These are phyloP conservation scores for Coccyzus lansbergi DNA, from an alignment of 2,797 vertebrate species.

Conservation along the genomic window DNA sequence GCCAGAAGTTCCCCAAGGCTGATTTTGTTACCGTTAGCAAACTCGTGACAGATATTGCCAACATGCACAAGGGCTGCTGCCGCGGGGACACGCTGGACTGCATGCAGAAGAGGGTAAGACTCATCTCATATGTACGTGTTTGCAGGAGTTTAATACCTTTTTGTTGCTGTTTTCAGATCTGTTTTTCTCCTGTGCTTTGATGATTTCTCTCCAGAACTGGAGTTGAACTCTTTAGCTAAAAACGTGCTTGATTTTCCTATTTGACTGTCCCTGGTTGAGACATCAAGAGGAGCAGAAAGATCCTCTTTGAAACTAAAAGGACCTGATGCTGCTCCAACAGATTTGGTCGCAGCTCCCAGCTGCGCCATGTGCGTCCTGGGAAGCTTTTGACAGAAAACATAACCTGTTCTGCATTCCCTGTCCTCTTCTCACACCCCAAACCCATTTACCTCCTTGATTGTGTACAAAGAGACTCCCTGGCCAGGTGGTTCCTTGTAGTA, in stretches of 20 bases:
- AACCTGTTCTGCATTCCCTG: accelerated
- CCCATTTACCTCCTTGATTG: not conserved
- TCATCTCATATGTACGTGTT: not conserved
- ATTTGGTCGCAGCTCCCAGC: not conserved
- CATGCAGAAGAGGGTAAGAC: conserved; percentile 38
- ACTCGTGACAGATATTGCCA: not conserved
- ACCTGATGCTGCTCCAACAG: not conserved
- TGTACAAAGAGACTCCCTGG: no score
- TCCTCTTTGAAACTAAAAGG: not conserved
- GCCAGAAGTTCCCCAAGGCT: conserved; percentile 65
- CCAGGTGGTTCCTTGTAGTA: no score
- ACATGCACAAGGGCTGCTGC: conserved; percentile 57
- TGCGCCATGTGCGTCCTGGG: not conserved
- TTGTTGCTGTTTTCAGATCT: no score
- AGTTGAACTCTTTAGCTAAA: not conserved
- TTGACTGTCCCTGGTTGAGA: not conserved
- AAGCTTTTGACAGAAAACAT: not conserved
- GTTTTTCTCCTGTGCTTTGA: not conserved
- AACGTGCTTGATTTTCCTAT: not conserved
- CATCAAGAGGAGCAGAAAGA: not conserved
- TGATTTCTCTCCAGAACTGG: not conserved
- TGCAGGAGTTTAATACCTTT: not conserved
- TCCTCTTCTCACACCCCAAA: not conserved
- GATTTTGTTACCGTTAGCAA: conserved; percentile 25
- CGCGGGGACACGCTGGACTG: conserved; percentile 58